phyloP scores from a whole-genome alignment of 2,888 invertebrate species.

The Idaea straminata region DNA sequence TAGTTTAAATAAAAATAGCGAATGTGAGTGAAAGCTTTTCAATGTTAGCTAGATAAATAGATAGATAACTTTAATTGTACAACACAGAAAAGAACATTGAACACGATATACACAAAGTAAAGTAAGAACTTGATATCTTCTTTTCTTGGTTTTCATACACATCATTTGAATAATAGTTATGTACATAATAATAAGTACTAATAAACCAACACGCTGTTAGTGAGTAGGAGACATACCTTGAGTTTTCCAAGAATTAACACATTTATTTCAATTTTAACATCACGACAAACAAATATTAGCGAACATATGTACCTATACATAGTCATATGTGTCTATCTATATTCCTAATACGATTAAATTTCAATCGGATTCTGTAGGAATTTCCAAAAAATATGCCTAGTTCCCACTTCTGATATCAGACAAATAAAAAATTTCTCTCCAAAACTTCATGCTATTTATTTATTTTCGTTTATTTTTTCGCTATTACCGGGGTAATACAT shows the following conservation, averaged over 20 bases:
- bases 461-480: too few species aligned
- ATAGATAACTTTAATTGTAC: too few species aligned
- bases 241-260: not conserved
- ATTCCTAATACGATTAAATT: not conserved
- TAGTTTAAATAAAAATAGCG: too few species aligned
- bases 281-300: not conserved
- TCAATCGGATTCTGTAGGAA: not conserved
- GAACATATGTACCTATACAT: not conserved
- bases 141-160: not conserved
- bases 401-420: too few species aligned
- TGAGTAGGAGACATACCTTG: not conserved
- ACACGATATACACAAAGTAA: too few species aligned
- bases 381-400: not conserved
- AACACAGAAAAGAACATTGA: too few species aligned
- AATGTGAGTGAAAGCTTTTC: too few species aligned
- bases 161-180: not conserved
- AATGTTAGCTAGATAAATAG: too few species aligned
- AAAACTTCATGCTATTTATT: too few species aligned
- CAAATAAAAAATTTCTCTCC: too few species aligned
- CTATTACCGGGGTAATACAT: too few species aligned
- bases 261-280: not conserved
- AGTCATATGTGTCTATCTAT: not conserved
- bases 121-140: not conserved
- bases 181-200: not conserved
- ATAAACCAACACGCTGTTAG: too few species aligned